Evolutionary conservation across 2,797 vertebrate genomes (phyloP), one percentile per base, ranked within the genome.

Genomic region (Acipenser transmontanus): DNA sequence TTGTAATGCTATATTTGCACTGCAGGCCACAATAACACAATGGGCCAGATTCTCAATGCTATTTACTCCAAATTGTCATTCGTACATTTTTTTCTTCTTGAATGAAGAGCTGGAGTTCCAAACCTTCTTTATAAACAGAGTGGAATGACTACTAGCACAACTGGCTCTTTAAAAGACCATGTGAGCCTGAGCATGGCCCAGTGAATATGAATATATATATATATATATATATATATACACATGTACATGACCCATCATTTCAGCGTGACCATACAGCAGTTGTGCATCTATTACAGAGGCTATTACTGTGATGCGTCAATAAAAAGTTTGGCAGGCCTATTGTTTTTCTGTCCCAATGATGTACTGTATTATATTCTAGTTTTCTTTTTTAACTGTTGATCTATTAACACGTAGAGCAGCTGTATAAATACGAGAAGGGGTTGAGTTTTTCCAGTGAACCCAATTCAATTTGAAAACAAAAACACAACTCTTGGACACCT

Each of bases 321-420:
- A 63, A 47, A 61, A n/a, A 51, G 12, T 47, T 60, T 14, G 14
- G 20, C 60, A 8, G 11, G 17, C 17, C 60, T 61, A 7, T 7
- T 61, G 17, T 47, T 17, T 12, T 7, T 7, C 60, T 9, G 11
- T 7, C 14, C 17, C 60, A n/a, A 8, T 54, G 51, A 8, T 9
- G 51, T n/a, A 54, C n/a, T 54, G 8, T 8, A 54, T 54, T n/a
- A 9, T n/a, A n/a, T 4, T 54, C n/a, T 54, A 8, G 51, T 9
- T 54, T 7, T 34, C 49, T 13, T 59, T 66, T 66, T 67, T 59
- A 66, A 50, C 66, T 70, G 72, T 69, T 73, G 71, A 78, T 69
- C 70, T 49, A 68, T 69, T 73, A 56, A 59, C 66, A 47, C 68
- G 68, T 47, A 6, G 47, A 60, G 73, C 74, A 73, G 72, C 68